phyloP scores from a whole-genome alignment of 2,888 invertebrate genomes.

The Parasteatoda lunata region DNA sequence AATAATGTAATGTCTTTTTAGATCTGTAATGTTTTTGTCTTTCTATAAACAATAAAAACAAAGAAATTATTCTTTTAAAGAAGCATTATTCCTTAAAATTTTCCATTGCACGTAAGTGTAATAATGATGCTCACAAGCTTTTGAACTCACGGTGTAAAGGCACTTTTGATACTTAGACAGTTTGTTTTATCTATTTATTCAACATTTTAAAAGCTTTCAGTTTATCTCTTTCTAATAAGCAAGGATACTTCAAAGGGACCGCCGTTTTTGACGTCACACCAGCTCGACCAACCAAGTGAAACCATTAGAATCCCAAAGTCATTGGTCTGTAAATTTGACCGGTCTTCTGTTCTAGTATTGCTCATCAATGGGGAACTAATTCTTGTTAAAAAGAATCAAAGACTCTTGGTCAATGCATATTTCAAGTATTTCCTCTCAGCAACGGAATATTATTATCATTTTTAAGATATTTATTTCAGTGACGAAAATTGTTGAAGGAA shows the following conservation, averaged over 20 bases:
- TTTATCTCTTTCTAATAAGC: neutral
- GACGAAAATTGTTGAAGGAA: too few relatives aligned
- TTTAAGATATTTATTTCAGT: too few relatives aligned
- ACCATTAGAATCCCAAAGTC: slow-evolving; percentile 55
- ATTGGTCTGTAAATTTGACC: slow-evolving; percentile 57
- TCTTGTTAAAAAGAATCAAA: slow-evolving; percentile 64
- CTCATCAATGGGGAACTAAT: slow-evolving; percentile 61
- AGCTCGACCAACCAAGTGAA: slow-evolving; percentile 60
- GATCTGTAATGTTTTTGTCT: too few relatives aligned
- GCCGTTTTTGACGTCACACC: slow-evolving; percentile 47
- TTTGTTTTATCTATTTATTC: too few relatives aligned
- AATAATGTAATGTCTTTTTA: too few relatives aligned
- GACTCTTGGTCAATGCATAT: slow-evolving; percentile 29
- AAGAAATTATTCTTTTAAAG: too few relatives aligned
- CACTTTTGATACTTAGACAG: too few relatives aligned
- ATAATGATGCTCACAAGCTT: too few relatives aligned
- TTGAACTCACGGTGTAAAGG: too few relatives aligned
- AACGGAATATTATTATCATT: neutral
- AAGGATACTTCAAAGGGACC: slow-evolving; percentile 20
- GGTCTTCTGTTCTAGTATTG: slow-evolving; percentile 50
- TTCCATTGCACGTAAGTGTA: too few relatives aligned
- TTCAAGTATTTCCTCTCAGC: slow-evolving; percentile 11
- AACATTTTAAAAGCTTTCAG: neutral
- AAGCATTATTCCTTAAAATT: too few relatives aligned
- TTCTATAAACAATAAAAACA: too few relatives aligned